Base-by-base conservation (phyloP, 2,888 invertebrate genomes). In the Drepanosiphum platanoidis region DNA sequence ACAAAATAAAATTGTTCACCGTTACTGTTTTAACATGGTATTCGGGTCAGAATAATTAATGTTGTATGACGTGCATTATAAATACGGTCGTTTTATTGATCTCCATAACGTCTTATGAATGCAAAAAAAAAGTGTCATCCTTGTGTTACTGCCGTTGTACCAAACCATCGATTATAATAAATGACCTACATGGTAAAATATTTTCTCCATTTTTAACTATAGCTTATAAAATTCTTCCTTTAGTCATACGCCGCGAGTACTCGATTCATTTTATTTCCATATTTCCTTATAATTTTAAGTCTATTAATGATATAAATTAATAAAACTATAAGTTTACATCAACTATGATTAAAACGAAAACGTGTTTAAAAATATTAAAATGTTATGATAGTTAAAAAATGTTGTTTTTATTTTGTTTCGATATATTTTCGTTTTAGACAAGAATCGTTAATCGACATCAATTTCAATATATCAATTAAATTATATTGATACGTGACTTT, bases 41-140 rank as follows among this genome's bases (percentile, higher is more conserved):
- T 81, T 71, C n/a, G 71, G 58, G 81, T 71, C 81, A 71, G 71
- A 71, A 81, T 81, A 81, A 81, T 81, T 81, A 71, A 81, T 81
- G 81, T 30, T 58, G 71, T n/a, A 71, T 71, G 71, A 81, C 71
- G 81, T 58, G 58, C 32, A 81, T 71, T 58, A 30, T 61, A 71
- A 81, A 81, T 58, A 39, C 27, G 11, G 72, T 30, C 42, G 18
- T 83, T 74, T 83, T 83, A 83, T 83, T 64, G 82, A 83, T 83
- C 61, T 61, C 61, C 34, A 46, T 64, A 83, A 74, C 34, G 34
- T 83, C 82, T 83, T 74, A 46, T 61, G 64, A 66, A 74, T 34
- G 46, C 64, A 83, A 74, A 83, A 83, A 74, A 83, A 42, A 74
- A 83, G 46, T 74, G 64, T 83, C 74, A 83, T 42, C 27, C 42